Evolutionary conservation across 2,113 vertebrate species (phyloP).

Genomic region (Poecilia latipinna): DNA sequence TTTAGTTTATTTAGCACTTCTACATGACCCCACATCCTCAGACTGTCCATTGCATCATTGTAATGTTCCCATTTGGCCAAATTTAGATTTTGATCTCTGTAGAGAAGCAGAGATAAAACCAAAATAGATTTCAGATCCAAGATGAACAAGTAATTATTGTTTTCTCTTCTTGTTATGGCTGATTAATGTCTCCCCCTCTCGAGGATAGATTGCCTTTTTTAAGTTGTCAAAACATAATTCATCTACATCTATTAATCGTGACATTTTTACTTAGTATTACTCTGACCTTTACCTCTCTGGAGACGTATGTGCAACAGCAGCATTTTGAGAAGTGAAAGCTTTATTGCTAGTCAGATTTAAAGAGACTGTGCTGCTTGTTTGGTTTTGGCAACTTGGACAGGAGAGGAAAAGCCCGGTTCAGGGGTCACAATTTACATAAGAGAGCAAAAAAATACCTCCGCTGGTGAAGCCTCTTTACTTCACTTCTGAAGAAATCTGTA

Average conservation of each 20-base stretch:
- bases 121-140: not conserved
- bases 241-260: slow-evolving; percentile 21
- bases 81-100: slow-evolving; percentile 5
- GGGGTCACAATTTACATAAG: slow-evolving; percentile 14
- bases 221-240: slow-evolving; percentile 19
- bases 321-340: slow-evolving; percentile 7
- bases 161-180: slow-evolving; percentile 3
- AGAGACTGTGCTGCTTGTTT: slow-evolving; percentile 4
- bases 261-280: slow-evolving; percentile 5
- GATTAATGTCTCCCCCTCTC: slow-evolving; percentile 15
- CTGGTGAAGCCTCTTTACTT: too few relatives aligned
- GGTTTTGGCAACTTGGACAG: slow-evolving; percentile 12
- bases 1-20: not conserved
- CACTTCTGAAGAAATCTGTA: too few relatives aligned
- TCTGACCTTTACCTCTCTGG: slow-evolving; percentile 11
- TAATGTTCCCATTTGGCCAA: not conserved
- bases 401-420: slow-evolving; percentile 10
- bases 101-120: not conserved
- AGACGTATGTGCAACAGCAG: not conserved
- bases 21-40: not conserved
- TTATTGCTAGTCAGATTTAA: slow-evolving; percentile 6
- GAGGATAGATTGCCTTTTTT: slow-evolving; percentile 2
- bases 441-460: not conserved
- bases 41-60: not conserved
- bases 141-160: not conserved